Evolutionary conservation across 2,113 vertebrate genomes (phyloP).

Genomic region (Myxocyprinus asiaticus): DNA sequence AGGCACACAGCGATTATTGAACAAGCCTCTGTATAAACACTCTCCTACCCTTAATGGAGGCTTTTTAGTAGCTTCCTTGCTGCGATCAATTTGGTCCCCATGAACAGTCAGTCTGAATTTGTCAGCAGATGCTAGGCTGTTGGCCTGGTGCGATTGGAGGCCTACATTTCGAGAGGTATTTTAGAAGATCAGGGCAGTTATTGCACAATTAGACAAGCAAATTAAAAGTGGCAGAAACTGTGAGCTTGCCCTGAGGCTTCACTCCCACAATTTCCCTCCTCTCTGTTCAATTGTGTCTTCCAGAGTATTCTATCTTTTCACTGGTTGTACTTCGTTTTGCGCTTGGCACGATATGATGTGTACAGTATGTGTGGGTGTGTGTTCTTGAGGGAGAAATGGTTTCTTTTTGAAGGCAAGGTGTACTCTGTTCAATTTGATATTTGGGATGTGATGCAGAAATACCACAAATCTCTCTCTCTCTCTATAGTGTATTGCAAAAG

Average conservation of each 20-base stretch:
- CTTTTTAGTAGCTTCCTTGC: conserved; percentile 52
- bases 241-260: conserved; percentile 60
- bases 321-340: conserved; percentile 31
- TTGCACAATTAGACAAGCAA: conserved; percentile 75
- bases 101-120: conserved; percentile 69
- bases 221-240: conserved; percentile 73
- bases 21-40: conserved; percentile 50
- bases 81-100: conserved; percentile 55
- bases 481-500: background rate
- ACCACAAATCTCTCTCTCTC: background rate
- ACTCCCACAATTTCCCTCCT: conserved; percentile 25
- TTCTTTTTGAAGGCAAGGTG: conserved; percentile 17
- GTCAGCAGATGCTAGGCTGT: conserved; percentile 49
- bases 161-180: conserved; percentile 64
- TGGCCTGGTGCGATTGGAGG: conserved; percentile 49
- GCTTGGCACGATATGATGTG: conserved; percentile 32
- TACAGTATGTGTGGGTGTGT: conserved; percentile 15
- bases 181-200: conserved; percentile 60
- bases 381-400: conserved; percentile 5
- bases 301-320: background rate
- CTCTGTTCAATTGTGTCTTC: conserved; percentile 2
- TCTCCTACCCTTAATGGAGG: conserved; percentile 40
- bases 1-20: conserved; percentile 60
- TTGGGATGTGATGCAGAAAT: conserved; percentile 35
- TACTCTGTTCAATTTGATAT: conserved; percentile 10